phyloP scores from a whole-genome alignment of 1,140 invertebrate genomes.

The Dreissena polymorpha region DNA sequence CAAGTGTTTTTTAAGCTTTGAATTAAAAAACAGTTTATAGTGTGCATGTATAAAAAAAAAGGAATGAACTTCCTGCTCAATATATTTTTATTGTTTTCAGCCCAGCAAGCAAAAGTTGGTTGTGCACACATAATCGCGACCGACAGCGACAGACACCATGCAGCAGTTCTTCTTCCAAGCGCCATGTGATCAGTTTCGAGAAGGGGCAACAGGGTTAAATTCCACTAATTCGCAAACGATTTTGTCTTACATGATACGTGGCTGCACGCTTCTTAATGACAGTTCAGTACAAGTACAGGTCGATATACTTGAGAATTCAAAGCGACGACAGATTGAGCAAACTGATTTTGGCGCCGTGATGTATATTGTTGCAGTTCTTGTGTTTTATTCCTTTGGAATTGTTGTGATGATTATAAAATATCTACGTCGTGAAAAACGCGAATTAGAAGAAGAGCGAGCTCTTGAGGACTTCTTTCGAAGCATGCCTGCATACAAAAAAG shows the following conservation, averaged over 20 bases:
- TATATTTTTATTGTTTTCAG: too few species aligned
- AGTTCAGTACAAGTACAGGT: constrained; percentile 31
- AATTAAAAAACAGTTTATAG: too few species aligned
- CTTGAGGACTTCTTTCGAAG: constrained; percentile 74
- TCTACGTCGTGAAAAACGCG: constrained; percentile 71
- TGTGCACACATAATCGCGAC: too few species aligned
- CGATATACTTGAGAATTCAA: constrained; percentile 26
- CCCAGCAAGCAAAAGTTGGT: too few species aligned
- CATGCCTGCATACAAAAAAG: constrained; percentile 70
- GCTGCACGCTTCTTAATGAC: constrained; percentile 36
- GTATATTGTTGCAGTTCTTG: constrained; percentile 75
- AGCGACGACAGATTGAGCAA: background rate
- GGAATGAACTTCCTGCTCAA: too few species aligned
- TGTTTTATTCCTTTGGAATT: constrained; percentile 76
- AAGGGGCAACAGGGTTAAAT: background rate
- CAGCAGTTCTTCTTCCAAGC: constrained; percentile 28
- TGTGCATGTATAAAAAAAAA: too few species aligned
- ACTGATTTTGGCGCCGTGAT: constrained; percentile 67
- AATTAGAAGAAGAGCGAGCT: constrained; percentile 73
- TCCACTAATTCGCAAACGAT: background rate
- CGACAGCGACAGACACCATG: background rate
- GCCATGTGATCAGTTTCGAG: constrained; percentile 11
- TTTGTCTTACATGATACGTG: constrained; percentile 26
- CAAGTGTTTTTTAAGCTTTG: too few species aligned
- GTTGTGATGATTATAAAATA: constrained; percentile 76